Evolutionary conservation across 2,113 vertebrate genomes (phyloP).

Genomic region (Mungos mungo): DNA sequence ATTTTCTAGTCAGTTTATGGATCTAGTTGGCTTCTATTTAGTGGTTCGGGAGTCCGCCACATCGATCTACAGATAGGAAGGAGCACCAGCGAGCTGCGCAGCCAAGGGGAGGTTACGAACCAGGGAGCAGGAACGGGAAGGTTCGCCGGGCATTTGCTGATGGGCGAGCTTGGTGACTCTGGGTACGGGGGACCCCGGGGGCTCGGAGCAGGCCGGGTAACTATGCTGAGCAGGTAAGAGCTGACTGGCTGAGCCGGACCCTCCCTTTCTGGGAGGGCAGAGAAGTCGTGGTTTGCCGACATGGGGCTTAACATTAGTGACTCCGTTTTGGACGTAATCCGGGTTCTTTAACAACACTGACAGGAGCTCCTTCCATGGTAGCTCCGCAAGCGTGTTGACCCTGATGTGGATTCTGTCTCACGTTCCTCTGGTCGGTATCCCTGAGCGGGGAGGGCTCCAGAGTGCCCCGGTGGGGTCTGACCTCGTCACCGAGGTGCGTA

Average conservation of each 20-base stretch:
- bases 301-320: background rate
- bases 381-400: background rate
- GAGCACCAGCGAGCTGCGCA: rapidly evolving
- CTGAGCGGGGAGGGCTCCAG: background rate
- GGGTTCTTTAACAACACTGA: background rate
- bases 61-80: background rate
- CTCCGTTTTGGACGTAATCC: background rate
- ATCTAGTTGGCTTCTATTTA: background rate
- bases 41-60: background rate
- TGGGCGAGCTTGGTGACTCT: background rate
- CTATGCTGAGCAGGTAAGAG: background rate
- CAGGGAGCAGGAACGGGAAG: background rate
- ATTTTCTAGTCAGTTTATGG: background rate
- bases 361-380: background rate
- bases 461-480: background rate
- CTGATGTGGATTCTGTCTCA: background rate
- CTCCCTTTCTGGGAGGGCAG: background rate
- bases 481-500: background rate
- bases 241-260: background rate
- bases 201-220: no score
- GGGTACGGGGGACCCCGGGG: background rate
- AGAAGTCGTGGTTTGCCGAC: background rate
- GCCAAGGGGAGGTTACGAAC: no score
- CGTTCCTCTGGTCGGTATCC: background rate
- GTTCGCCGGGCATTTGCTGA: background rate